Percentiles rank a stretch among this genome's conserved stretches.
These are phyloP conservation scores for Mungos mungo DNA, from an alignment of 2,113 vertebrate genomes.

Conservation along the genomic window DNA sequence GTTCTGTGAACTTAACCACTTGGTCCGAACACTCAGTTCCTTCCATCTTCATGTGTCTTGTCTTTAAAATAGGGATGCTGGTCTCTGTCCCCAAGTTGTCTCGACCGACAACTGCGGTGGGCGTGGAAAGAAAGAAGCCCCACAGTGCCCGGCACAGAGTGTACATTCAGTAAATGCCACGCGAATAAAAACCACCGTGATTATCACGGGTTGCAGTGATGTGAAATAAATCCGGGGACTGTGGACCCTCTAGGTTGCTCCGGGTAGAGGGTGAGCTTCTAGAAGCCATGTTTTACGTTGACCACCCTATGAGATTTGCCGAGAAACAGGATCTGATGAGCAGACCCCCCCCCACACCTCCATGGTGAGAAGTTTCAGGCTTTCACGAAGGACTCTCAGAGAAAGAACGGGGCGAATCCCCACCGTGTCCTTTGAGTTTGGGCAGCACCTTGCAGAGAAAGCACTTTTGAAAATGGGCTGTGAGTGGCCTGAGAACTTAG, in stretches of 20 bases:
- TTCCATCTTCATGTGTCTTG: neutral
- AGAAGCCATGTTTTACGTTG: fast-evolving
- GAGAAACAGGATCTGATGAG: neutral
- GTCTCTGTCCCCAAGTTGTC: neutral
- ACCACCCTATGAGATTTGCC: neutral
- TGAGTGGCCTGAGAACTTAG: constrained; percentile 69
- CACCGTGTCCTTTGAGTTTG: neutral
- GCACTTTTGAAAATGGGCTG: constrained; percentile 53
- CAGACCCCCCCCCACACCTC: fast-evolving
- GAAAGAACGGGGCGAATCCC: fast-evolving
- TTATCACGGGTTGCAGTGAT: neutral
- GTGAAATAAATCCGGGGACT: neutral
- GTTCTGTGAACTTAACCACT: neutral
- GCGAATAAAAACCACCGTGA: neutral
- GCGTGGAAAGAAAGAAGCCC: neutral
- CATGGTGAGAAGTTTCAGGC: neutral
- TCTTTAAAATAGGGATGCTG: neutral
- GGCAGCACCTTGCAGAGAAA: constrained; percentile 3
- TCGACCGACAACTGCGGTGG: neutral
- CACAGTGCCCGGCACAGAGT: neutral
- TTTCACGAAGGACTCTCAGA: neutral
- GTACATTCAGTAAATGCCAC: neutral
- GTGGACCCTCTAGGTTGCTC: neutral
- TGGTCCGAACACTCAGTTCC: neutral
- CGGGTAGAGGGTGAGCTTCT: neutral